phyloP scores from a whole-genome alignment of 2,113 vertebrate genomes.

The Arothron firmamentum region DNA sequence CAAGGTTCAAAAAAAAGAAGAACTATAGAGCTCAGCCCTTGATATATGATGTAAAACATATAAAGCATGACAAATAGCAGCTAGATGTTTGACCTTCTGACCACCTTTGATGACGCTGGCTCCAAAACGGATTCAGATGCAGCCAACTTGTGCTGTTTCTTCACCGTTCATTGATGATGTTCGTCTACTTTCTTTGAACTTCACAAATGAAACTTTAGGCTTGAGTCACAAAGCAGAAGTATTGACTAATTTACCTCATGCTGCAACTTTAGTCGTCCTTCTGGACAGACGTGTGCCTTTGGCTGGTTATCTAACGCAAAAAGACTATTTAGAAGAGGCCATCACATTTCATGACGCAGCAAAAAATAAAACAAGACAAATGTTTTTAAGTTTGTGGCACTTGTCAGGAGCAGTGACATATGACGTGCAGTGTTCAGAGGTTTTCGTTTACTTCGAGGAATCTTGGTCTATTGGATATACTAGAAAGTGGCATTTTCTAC shows the following conservation, averaged over 20 bases:
- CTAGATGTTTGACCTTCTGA: no score
- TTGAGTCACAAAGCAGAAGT: slow-evolving; percentile 56
- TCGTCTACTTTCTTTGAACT: background rate
- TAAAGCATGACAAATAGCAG: no score
- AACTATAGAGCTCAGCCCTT: no score
- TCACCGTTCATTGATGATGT: background rate
- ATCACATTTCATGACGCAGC: slow-evolving; percentile 57
- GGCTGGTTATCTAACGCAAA: slow-evolving; percentile 44
- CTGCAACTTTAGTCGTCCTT: slow-evolving; percentile 52
- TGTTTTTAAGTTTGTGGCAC: slow-evolving; percentile 63
- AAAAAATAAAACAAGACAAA: slow-evolving; percentile 60
- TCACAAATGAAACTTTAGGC: slow-evolving; percentile 8
- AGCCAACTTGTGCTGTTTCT: background rate
- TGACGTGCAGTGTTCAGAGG: slow-evolving; percentile 44
- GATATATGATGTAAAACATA: no score
- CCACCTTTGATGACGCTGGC: background rate
- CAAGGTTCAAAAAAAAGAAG: background rate
- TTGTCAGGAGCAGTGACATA: slow-evolving; percentile 61
- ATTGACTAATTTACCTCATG: slow-evolving; percentile 62
- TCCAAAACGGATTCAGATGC: background rate
- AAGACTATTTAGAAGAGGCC: slow-evolving; percentile 52
- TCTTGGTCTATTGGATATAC: slow-evolving; percentile 62
- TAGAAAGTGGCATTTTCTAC: slow-evolving; percentile 64
- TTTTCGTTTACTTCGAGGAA: slow-evolving; percentile 39
- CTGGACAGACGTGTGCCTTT: slow-evolving; percentile 61